Base-by-base conservation (phyloP, 1,140 invertebrate species). In the Druon quercuslanigerum region DNA sequence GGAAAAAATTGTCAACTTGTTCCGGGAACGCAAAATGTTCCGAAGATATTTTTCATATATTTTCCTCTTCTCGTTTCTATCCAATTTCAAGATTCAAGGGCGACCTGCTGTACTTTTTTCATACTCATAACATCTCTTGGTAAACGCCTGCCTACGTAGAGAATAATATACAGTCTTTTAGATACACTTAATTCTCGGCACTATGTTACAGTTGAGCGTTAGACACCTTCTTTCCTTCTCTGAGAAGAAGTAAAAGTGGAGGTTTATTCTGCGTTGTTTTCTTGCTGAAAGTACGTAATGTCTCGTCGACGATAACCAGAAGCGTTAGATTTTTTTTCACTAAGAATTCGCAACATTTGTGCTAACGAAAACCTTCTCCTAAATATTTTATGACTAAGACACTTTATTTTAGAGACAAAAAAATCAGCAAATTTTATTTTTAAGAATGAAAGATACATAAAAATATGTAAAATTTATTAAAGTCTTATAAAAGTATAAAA, bases 101-200 rank as follows among this genome's bases (percentile, higher is more conserved):
- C 40, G 40, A 46, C 11, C 40, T 46, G 40, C 9, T 46, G 40
- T 46, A 46, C 0, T 46, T 46, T 46, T 46, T 46, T 46, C 40
- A 11, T 46, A 46, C 9, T 46, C 7, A 46, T 46, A 46, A 11
- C 40, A 46, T 46, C 40, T 8, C 40, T 46, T 50, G 20, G 72
- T 70, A 14, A 50, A 81, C 66, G 50, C 57, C 17, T 75, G 50
- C 20, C 51, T 56, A 74, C 81, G 78, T 83, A 83, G 78, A 83
- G 82, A 83, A 83, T 81, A 83, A 83, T 71, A 83, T 77, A 83
- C 82, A 78, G 71, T 83, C 82, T 56, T 76, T 83, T 78, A 75
- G 57, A 56, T 74, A 51, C 76, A 79, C 75, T 83, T 76, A 74
- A 83, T 83, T 73, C 76, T 46, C 78, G 73, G 72, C 51, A 71